These are phyloP conservation scores for Muschampia plurimacula DNA, from an alignment of 2,888 invertebrate genomes.

Conservation along the genomic window DNA sequence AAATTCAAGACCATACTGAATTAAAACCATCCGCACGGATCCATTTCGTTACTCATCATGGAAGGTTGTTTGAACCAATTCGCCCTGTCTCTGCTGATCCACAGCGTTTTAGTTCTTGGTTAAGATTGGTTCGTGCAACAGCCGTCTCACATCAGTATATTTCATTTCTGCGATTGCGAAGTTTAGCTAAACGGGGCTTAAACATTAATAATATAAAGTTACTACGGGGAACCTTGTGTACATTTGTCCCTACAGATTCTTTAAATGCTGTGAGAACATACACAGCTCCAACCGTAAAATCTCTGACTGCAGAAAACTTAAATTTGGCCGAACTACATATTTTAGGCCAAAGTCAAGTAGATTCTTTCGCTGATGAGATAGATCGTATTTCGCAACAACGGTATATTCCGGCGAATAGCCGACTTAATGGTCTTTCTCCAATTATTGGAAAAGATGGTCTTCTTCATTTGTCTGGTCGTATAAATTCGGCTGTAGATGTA, in stretches of 20 bases:
- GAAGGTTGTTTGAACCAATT: slow-evolving; percentile 4
- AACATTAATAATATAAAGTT: neutral
- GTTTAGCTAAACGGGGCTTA: neutral
- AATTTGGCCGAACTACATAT: slow-evolving; percentile 4
- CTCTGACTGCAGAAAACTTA: slow-evolving; percentile 1
- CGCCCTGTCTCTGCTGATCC: slow-evolving; percentile 3
- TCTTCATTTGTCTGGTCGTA: neutral
- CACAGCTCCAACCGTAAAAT: neutral
- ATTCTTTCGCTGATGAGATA: neutral
- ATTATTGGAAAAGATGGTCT: slow-evolving; percentile 2
- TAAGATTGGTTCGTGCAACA: slow-evolving; percentile 6
- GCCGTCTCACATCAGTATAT: neutral
- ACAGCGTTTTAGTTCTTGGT: slow-evolving; percentile 7
- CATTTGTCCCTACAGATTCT: neutral
- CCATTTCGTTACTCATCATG: neutral
- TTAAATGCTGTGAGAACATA: neutral
- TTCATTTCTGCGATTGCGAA: slow-evolving; percentile 5
- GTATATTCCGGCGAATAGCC: slow-evolving; percentile 5
- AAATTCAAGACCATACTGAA: neutral
- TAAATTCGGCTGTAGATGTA: neutral
- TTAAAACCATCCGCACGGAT: neutral
- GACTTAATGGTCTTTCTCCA: neutral
- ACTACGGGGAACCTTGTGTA: neutral
- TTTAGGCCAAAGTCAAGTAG: slow-evolving; percentile 7
- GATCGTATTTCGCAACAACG: neutral